Base-by-base conservation (phyloP, 1,140 invertebrate genomes). In the Acromyrmex echinatior region DNA sequence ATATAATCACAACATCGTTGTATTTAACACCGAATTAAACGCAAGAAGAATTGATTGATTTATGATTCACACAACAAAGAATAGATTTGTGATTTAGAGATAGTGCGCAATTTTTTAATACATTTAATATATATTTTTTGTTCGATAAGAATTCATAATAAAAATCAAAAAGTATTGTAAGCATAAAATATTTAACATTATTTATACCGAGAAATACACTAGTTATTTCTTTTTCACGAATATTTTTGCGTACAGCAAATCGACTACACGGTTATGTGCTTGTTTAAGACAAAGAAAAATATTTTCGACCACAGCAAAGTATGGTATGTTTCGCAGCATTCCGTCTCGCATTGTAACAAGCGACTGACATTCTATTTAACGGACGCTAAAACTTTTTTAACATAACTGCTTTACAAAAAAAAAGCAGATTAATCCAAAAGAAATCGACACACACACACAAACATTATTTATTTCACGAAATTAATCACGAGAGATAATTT, bases 301-400 rank as follows among this genome's bases (percentile, higher is more conserved):
- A 18, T 51, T 84, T 63, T 62, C 2, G 45, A 76, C 80, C 80
- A 18, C 80, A 74, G 39, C 80, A 84, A 84, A 84, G 80, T 16
- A 62, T 10, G 28, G 68, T 39, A 74, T 76, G 58, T 74, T 82
- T 82, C 25, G 25, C 39, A 49, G 60, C 80, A 84, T 84, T 74
- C 80, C 80, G 18, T 31, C 21, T 18, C 39, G 68, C 68, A 16
- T 80, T 51, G 62, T 80, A 80, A 80, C 63, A 25, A 71, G 9
- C 56, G 14, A 51, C 56, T 62, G 56, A 74, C 80, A 63, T 84
- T 71, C 51, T 71, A 25, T 62, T 84, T 76, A 62, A 84, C 31
- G 9, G 16, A 70, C 31, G 18, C 25, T 31, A n/a, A 74, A 74
- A 84, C 66, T 81, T 81, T 71, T 56, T 49, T 62, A 49, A 35